A percentile compares a stretch with the other conserved stretches of the same genome.
Evolutionary conservation across 2,888 invertebrate genomes (phyloP).

Genomic region (Mythimna loreyi): DNA sequence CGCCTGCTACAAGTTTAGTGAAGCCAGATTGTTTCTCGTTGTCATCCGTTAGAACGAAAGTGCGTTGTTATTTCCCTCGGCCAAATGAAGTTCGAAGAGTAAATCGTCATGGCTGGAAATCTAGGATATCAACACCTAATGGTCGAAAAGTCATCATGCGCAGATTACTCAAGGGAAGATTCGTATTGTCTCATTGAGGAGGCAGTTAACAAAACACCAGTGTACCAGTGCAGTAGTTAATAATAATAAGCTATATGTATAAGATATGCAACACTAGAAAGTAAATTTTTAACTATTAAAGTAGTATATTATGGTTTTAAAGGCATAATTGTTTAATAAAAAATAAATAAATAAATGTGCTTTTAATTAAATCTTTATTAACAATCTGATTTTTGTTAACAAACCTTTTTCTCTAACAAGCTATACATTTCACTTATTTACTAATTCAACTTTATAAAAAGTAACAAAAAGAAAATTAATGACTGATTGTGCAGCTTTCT

Average conservation of each 20-base stretch:
- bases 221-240: conserved; percentile 9
- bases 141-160: conserved; percentile 94
- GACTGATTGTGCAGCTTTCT: conserved; percentile 23
- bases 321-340: conserved; percentile 20
- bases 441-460: conserved; percentile 71
- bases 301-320: not conserved
- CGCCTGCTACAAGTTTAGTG: conserved; percentile 72
- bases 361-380: conserved; percentile 68
- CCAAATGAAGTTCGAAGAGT: conserved; percentile 94
- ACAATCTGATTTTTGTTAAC: conserved; percentile 67
- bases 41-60: conserved; percentile 83
- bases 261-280: not conserved
- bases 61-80: conserved; percentile 94
- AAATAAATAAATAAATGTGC: conserved; percentile 45
- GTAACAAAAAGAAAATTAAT: conserved; percentile 63
- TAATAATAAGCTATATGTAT: conserved; percentile 12
- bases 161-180: conserved; percentile 94
- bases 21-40: conserved; percentile 78
- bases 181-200: conserved; percentile 92
- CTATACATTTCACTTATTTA: conserved; percentile 73
- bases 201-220: not conserved
- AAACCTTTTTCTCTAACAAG: conserved; percentile 65
- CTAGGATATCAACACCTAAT: conserved; percentile 92
- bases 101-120: conserved; percentile 93
- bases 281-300: not conserved